Evolutionary conservation across 92 coral and sea anemone genomes (phyloP).

Genomic region (Heliopora coerulea): DNA sequence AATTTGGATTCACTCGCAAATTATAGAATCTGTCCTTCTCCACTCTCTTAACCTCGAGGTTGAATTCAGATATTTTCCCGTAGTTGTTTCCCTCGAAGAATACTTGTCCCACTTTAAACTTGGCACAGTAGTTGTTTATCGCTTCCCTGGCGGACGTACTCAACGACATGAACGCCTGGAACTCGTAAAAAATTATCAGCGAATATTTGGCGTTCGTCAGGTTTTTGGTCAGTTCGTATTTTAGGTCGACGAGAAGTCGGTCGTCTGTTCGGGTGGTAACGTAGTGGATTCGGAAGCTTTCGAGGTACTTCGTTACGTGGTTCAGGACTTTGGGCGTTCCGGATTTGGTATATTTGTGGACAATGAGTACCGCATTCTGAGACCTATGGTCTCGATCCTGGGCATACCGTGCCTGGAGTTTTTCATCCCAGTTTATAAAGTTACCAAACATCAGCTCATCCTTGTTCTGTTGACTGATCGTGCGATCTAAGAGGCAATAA

Average conservation of each 20-base stretch:
- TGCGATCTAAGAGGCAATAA: neutral
- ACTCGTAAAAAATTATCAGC: conserved; percentile 75
- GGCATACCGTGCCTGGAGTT: neutral
- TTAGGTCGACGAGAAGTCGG: conserved; percentile 62
- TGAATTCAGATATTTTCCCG: conserved; percentile 73
- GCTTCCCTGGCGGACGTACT: conserved; percentile 66
- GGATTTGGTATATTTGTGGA: conserved; percentile 33
- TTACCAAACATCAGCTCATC: neutral
- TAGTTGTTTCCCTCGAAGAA: conserved; percentile 76
- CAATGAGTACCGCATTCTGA: conserved; percentile 16
- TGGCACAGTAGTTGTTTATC: conserved; percentile 73
- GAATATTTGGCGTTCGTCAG: conserved; percentile 68
- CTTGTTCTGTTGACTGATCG: neutral
- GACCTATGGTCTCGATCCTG: neutral
- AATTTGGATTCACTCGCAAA: conserved; percentile 62
- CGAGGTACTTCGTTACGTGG: conserved; percentile 70
- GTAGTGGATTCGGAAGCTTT: conserved; percentile 78
- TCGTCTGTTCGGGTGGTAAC: conserved; percentile 73
- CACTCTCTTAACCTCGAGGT: conserved; percentile 61
- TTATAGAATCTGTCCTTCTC: conserved; percentile 65
- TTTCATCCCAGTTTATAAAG: conserved; percentile 14
- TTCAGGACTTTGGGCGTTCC: conserved; percentile 70
- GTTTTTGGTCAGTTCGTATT: conserved; percentile 52
- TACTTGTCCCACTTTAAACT: conserved; percentile 71
- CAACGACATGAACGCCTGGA: conserved; percentile 73